Conservation (phyloP, 92 coral and sea anemone genomes). For the Micromussa lordhowensis region DNA sequence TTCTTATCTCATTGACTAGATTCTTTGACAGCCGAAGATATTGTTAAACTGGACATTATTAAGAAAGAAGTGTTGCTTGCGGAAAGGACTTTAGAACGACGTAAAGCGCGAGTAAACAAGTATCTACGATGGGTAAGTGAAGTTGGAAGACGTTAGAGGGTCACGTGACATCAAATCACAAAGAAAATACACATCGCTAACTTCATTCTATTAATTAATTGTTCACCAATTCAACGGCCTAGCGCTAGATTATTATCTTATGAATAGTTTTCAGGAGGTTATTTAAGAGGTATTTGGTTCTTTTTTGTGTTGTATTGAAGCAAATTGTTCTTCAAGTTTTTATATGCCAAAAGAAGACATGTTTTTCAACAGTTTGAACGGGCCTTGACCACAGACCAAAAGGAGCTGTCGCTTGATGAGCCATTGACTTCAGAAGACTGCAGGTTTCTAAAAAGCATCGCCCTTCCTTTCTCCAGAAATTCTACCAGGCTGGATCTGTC, state of each 20-base stretch:
- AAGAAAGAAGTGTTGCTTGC: neutral
- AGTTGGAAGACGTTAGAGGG: neutral
- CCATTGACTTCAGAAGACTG: conserved; percentile 5
- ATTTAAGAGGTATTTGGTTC: neutral
- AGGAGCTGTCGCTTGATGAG: neutral
- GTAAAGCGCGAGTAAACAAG: conserved; percentile 13
- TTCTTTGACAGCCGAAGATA: neutral
- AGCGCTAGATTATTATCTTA: no score
- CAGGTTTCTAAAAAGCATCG: neutral
- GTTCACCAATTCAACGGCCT: no score
- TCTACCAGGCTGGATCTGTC: neutral
- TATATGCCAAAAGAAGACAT: neutral
- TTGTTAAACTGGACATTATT: conserved; percentile 15
- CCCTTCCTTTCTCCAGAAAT: neutral
- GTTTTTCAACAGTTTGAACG: conserved; percentile 1
- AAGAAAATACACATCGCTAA: no score
- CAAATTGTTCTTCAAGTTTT: no score
- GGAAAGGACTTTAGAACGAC: neutral
- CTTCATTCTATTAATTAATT: no score
- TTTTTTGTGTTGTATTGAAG: no score
- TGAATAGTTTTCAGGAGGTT: no score
- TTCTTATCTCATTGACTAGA: no score
- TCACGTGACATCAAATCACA: no score
- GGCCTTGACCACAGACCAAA: neutral
- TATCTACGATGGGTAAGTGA: conserved; percentile 32